Percentiles rank a stretch among this genome's conserved stretches.
Conservation (phyloP, 53 echinoderm and acorn worm genomes). For the Temnopleurus reevesii region DNA sequence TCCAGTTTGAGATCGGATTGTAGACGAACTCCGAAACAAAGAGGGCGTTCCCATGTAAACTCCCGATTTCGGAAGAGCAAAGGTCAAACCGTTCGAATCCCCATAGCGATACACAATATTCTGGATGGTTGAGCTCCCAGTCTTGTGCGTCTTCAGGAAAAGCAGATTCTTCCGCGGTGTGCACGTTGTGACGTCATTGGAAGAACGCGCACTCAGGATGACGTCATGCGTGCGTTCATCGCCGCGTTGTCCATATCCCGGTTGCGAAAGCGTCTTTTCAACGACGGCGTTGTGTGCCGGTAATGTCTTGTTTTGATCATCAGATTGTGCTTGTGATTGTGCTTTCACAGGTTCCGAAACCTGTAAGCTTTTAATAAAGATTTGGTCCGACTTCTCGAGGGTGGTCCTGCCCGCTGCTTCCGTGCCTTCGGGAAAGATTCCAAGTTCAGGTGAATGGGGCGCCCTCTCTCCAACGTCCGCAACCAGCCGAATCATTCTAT, state of each 20-base stretch:
- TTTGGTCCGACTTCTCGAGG: no score
- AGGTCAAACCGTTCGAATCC: conserved; percentile 63
- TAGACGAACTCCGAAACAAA: conserved; percentile 13
- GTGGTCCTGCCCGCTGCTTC: no score
- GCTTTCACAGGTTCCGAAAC: no score
- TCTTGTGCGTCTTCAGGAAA: conserved; percentile 87
- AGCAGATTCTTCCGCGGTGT: conserved; percentile 60
- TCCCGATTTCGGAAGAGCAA: conserved; percentile 67
- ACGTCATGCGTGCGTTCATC: background rate
- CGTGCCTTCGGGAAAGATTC: no score
- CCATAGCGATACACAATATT: conserved; percentile 87
- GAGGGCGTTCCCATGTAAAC: conserved; percentile 68
- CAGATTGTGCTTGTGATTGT: no score
- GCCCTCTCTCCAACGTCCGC: background rate
- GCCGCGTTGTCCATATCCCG: background rate
- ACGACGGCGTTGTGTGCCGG: no score
- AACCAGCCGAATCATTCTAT: background rate
- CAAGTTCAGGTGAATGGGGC: background rate
- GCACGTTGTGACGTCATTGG: background rate
- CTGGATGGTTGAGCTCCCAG: conserved; percentile 84
- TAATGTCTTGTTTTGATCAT: no score
- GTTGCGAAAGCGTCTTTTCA: background rate
- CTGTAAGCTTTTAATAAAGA: no score
- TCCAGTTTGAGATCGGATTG: conserved; percentile 43
- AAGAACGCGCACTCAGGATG: background rate